These are phyloP conservation scores for Delia radicum DNA, from an alignment of 1,140 invertebrate genomes.

Conservation along the genomic window DNA sequence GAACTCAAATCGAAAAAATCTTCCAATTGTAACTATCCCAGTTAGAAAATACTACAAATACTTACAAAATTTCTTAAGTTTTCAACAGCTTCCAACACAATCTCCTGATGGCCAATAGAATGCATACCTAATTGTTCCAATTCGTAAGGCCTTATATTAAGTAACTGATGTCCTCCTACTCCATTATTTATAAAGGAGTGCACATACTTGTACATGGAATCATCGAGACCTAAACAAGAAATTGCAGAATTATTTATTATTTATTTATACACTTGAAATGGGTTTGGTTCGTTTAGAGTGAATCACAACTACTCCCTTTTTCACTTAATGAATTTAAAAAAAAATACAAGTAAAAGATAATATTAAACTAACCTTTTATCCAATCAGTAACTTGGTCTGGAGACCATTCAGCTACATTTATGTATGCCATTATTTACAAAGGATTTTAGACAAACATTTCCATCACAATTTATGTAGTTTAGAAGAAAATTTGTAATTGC, in stretches of 20 bases:
- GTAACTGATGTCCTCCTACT: constrained; percentile 78
- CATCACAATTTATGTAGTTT: background rate
- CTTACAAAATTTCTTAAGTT: constrained; percentile 83
- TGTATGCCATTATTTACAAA: constrained; percentile 68
- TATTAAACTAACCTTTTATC: constrained; percentile 76
- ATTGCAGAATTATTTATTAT: constrained; percentile 60
- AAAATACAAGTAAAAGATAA: too few relatives aligned
- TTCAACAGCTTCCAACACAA: constrained; percentile 87
- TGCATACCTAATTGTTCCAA: constrained; percentile 80
- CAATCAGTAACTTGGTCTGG: constrained; percentile 92
- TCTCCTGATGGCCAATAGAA: constrained; percentile 89
- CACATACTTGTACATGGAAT: constrained; percentile 76
- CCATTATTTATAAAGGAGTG: constrained; percentile 78
- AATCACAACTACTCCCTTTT: background rate
- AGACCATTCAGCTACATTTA: constrained; percentile 90
- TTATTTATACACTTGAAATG: background rate
- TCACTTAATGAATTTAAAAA: background rate
- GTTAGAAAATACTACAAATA: constrained; percentile 34
- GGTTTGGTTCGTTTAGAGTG: background rate
- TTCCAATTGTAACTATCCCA: background rate
- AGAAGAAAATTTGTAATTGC: background rate
- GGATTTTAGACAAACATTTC: background rate
- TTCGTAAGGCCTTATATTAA: constrained; percentile 82
- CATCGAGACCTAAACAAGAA: constrained; percentile 78
- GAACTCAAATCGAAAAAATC: too few relatives aligned